These are phyloP conservation scores for Drosophila putrida DNA, from an alignment of 2,888 invertebrate species.

Conservation along the genomic window DNA sequence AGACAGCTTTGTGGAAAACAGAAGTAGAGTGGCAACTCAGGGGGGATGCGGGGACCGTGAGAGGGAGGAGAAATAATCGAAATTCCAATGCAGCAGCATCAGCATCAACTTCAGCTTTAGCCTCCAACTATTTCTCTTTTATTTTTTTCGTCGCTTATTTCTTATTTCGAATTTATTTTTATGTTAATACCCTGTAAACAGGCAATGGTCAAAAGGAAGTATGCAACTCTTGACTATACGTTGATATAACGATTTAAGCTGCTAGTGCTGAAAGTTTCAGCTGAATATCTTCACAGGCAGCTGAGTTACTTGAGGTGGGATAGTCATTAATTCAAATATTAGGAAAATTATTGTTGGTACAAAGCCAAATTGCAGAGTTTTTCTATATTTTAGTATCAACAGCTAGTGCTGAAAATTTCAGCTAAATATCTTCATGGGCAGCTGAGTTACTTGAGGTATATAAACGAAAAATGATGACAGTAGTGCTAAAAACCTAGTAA, in stretches of 20 bases:
- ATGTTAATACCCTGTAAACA: constrained; percentile 21
- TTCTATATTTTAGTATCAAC: neutral
- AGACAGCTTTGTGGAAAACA: neutral
- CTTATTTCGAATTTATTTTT: neutral
- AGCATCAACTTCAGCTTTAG: constrained; percentile 31
- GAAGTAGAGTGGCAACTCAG: neutral
- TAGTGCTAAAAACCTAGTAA: neutral
- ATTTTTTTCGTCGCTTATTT: neutral
- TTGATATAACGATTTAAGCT: neutral
- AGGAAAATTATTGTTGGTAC: neutral
- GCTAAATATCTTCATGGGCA: neutral
- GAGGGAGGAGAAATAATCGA: constrained; percentile 67
- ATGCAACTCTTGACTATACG: neutral
- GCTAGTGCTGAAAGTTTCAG: neutral
- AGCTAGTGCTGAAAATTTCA: neutral
- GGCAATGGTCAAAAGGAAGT: too few relatives aligned
- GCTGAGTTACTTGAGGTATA: neutral
- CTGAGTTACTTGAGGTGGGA: neutral
- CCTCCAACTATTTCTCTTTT: neutral
- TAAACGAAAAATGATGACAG: neutral
- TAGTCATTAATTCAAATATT: neutral
- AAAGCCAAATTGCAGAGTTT: neutral
- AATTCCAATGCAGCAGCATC: constrained; percentile 69
- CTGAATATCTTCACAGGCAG: too few relatives aligned
- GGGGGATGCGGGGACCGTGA: neutral